phyloP scores from a whole-genome alignment of 2,113 vertebrate genomes.

The Erpornis zantholeuca region DNA sequence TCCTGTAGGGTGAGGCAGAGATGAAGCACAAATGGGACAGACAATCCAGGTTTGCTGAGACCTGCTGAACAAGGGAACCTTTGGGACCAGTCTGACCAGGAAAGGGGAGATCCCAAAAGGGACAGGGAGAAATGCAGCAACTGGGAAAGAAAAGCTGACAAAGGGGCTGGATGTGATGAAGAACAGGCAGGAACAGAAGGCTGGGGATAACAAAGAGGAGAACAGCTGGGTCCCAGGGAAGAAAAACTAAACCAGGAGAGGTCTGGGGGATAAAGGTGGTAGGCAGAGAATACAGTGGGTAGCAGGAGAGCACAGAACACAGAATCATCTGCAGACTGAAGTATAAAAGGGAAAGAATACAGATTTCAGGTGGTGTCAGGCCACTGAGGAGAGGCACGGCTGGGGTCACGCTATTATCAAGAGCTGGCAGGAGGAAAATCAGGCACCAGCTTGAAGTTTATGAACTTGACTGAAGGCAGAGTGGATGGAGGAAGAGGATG shows the following conservation, averaged over 20 bases:
- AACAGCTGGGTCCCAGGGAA: conserved; percentile 11
- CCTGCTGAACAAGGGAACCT: not conserved
- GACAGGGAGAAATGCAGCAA: not conserved
- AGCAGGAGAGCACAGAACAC: not conserved
- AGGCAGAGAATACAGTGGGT: not conserved
- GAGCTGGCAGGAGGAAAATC: not conserved
- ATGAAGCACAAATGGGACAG: not conserved
- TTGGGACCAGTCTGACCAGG: not conserved
- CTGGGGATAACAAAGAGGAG: conserved; percentile 21
- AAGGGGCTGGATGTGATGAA: not conserved
- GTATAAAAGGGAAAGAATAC: not conserved
- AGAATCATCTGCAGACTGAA: not conserved
- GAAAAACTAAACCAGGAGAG: not conserved
- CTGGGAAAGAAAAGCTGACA: not conserved
- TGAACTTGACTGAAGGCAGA: not conserved
- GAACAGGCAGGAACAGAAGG: not conserved
- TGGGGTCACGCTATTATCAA: not conserved
- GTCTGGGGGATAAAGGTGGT: not conserved
- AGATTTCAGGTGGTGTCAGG: not conserved
- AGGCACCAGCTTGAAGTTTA: not conserved
- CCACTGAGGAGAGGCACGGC: not conserved
- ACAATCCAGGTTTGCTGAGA: not conserved
- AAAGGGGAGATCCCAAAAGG: not conserved
- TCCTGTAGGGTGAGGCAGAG: fast-evolving
- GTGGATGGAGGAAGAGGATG: not conserved